phyloP scores from a whole-genome alignment of 2,888 invertebrate species.

The Latrodectus hesperus region DNA sequence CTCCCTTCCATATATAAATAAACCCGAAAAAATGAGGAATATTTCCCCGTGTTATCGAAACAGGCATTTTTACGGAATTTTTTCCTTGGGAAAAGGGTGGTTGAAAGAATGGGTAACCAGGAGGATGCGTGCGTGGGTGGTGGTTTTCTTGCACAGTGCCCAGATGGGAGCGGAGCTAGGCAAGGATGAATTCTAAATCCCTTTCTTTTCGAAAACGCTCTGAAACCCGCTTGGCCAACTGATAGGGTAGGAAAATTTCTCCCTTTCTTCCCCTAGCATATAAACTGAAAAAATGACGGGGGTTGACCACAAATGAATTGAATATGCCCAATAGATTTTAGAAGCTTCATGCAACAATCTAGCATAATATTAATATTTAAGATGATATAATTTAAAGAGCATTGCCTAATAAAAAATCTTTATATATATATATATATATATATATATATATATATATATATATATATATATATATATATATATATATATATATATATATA shows the following conservation, averaged over 20 bases:
- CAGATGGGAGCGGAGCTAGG: slow-evolving; percentile 14
- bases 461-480: too few species aligned
- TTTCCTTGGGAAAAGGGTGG: background rate
- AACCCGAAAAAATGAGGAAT: slow-evolving; percentile 22
- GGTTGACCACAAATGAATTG: background rate
- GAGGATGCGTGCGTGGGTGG: background rate
- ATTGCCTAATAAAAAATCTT: too few species aligned
- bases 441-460: too few species aligned
- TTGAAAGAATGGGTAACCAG: background rate
- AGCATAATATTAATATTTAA: too few species aligned
- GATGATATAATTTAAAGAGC: too few species aligned
- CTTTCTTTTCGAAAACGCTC: slow-evolving; percentile 39
- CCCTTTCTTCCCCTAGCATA: background rate
- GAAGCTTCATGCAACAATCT: too few species aligned
- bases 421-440: too few species aligned
- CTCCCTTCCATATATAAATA: background rate
- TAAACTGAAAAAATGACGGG: background rate
- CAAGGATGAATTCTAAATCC: slow-evolving; percentile 56
- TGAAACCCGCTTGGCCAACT: slow-evolving; percentile 32
- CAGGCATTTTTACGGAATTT: background rate
- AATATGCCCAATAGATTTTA: too few species aligned
- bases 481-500: too few species aligned
- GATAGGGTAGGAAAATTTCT: slow-evolving; percentile 42
- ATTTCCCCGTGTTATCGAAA: slow-evolving; percentile 26
- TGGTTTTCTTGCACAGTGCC: slow-evolving; percentile 5